phyloP scores from a whole-genome alignment of 2,113 vertebrate genomes.

The Ramphastos sulfuratus region DNA sequence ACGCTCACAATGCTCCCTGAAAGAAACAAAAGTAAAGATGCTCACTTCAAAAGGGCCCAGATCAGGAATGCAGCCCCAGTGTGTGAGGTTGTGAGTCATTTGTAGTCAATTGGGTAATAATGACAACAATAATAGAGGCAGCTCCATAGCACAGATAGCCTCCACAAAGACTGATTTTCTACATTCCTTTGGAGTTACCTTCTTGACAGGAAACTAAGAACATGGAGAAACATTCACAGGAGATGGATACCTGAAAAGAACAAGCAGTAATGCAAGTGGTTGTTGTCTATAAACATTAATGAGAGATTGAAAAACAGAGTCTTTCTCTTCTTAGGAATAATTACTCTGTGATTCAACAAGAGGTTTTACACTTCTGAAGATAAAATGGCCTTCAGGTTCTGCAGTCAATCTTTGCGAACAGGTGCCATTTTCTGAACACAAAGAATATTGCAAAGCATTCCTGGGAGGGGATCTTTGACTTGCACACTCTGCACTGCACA shows the following conservation, averaged over 20 bases:
- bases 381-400: neutral
- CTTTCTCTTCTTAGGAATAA: neutral
- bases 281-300: neutral
- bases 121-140: neutral
- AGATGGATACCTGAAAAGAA: neutral
- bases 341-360: neutral
- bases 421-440: neutral
- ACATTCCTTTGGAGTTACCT: neutral
- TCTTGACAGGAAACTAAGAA: neutral
- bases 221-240: neutral
- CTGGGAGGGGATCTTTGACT: neutral
- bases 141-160: neutral
- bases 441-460: neutral
- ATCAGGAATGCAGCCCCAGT: neutral
- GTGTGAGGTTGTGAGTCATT: neutral
- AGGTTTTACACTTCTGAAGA: neutral
- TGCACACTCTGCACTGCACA: fast-evolving
- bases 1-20: slow-evolving; percentile 97
- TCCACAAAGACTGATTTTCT: neutral
- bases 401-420: neutral
- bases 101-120: neutral
- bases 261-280: neutral
- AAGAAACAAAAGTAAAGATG: neutral
- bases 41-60: neutral
- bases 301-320: neutral